Evolutionary conservation across 2,113 vertebrate genomes (phyloP), one percentile per base, ranked within the genome.

Genomic region (Dryoscopus gambensis): DNA sequence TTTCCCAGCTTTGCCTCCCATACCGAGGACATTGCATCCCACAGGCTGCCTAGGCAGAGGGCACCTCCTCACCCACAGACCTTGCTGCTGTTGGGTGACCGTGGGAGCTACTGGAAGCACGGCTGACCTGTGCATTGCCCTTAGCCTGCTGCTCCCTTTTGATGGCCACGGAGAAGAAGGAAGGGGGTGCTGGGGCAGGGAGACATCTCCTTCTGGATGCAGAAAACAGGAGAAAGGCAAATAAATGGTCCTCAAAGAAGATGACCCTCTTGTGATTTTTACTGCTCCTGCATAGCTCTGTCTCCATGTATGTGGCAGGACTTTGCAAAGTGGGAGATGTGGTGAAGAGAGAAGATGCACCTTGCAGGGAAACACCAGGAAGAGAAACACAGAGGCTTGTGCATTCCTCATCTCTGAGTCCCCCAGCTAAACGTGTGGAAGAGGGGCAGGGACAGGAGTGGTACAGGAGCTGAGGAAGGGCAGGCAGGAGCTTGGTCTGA

Each of bases 171-270:
- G 53, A 44, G 70, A 83, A 59, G 9, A 60, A 60, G 15, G 11
- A 16, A 40, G 5, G 35, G 25, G n/a, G n/a, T n/a, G n/a, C n/a
- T n/a, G 23, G 3, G 6, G 0, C 2, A 11, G 19, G 5, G 9
- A 57, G 15, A 47, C 21, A 30, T 1, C 20, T 74, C 18, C 50
- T 46, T 19, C 50, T 55, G 22, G 27, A 56, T n/a, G 24, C 1
- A 1, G 62, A 62, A 57, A 91, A 13, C 1, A 5, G 0, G 0
- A 28, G 53, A 56, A 90, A 64, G 44, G 37, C 37, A 85, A 89
- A 81, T 55, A 89, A 69, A 88, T 0, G 2, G 16, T 9, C 13
- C 19, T 22, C 1, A 14, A 84, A 89, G n/a, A 49, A 76, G 22
- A 33, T 4, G 2, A 24, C 10, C 19, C 28, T 80, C 14, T 25